These are phyloP conservation scores for Otis tarda DNA, from an alignment of 2,113 vertebrate genomes.

Conservation along the genomic window DNA sequence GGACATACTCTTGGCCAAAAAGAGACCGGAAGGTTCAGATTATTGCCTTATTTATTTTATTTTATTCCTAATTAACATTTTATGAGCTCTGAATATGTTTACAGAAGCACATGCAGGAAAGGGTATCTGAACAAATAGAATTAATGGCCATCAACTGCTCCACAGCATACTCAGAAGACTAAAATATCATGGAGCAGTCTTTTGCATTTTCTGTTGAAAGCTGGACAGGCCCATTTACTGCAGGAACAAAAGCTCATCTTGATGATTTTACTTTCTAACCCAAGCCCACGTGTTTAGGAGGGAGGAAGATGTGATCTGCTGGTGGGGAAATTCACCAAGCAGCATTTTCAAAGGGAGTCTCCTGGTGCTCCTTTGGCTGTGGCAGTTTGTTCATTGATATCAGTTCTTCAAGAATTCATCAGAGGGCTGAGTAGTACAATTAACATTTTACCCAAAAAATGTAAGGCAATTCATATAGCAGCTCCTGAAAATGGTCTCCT, in stretches of 20 bases:
- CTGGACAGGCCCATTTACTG: background rate
- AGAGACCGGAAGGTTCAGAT: conserved; percentile 26
- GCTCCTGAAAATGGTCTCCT: background rate
- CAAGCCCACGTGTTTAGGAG: background rate
- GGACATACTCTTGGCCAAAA: background rate
- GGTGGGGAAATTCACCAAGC: background rate
- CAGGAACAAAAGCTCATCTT: background rate
- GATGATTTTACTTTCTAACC: background rate
- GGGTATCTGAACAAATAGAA: conserved; percentile 28
- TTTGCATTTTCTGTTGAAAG: background rate
- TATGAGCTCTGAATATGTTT: conserved; percentile 62
- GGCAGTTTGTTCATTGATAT: background rate
- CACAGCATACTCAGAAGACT: background rate
- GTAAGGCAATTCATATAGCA: background rate
- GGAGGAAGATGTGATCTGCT: background rate
- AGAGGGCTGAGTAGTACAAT: background rate
- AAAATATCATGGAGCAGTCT: background rate
- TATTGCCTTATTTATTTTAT: conserved; percentile 58
- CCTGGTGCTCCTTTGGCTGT: background rate
- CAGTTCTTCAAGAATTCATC: background rate
- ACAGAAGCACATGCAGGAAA: conserved; percentile 23
- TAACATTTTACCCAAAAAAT: background rate
- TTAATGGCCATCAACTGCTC: background rate
- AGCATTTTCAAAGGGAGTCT: background rate
- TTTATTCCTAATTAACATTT: conserved; percentile 67